Evolutionary conservation across 2,113 vertebrate genomes (phyloP).

Genomic region (Symphodus melops): DNA sequence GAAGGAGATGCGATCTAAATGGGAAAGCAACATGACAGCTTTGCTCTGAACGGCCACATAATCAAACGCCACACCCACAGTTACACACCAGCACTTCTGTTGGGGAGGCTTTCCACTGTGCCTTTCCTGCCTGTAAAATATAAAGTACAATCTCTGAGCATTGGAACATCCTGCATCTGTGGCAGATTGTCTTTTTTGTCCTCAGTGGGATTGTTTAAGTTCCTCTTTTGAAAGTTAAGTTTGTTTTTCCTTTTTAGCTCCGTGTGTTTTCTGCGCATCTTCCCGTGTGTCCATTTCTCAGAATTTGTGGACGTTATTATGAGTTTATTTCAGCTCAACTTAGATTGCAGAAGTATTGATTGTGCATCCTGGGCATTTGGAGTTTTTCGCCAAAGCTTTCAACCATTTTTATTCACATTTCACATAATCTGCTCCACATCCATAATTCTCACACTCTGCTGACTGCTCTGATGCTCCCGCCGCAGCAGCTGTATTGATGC

Average conservation of each 20-base stretch:
- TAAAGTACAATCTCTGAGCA: constrained; percentile 4
- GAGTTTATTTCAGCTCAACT: background rate
- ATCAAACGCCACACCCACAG: constrained; percentile 71
- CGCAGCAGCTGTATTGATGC: constrained; percentile 11
- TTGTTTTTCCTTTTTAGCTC: background rate
- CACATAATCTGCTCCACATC: constrained; percentile 1
- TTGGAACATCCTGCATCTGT: constrained; percentile 10
- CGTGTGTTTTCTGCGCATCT: background rate
- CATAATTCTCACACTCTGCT: background rate
- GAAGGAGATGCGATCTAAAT: constrained; percentile 71
- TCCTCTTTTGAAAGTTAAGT: background rate
- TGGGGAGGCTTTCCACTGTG: constrained; percentile 23
- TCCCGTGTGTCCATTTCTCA: background rate
- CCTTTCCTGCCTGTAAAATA: constrained; percentile 36
- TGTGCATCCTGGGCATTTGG: background rate
- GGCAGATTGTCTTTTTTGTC: constrained; percentile 19
- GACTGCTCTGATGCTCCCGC: constrained; percentile 10
- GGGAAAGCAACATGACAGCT: constrained; percentile 76
- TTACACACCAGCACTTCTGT: constrained; percentile 53
- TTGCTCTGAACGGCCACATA: constrained; percentile 66
- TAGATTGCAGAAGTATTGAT: background rate
- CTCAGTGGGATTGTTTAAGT: background rate
- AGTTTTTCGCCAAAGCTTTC: background rate
- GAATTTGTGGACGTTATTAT: background rate
- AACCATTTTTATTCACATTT: background rate